A percentile compares a stretch with the other conserved stretches of the same genome.
phyloP scores from a whole-genome alignment of 2,888 invertebrate species.

The Ischnus inquisitorius region DNA sequence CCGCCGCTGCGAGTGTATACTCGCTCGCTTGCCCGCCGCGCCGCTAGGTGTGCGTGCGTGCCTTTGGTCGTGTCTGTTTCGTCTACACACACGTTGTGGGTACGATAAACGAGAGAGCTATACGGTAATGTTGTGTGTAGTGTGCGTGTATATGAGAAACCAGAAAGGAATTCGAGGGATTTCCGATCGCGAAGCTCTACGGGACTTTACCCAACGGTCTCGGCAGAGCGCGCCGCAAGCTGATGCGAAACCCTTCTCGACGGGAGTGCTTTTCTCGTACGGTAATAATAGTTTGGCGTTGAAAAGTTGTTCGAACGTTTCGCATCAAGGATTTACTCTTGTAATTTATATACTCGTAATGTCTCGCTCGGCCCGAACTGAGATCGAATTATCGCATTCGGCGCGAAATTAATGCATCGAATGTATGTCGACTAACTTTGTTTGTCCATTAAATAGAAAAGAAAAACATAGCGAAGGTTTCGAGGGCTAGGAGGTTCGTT shows the following conservation, averaged over 20 bases:
- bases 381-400: no score
- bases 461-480: no score
- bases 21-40: neutral
- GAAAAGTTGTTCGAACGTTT: no score
- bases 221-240: neutral
- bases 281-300: neutral
- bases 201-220: constrained; percentile 18
- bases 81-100: neutral
- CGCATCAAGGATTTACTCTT: no score
- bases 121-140: neutral
- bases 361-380: no score
- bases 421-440: no score
- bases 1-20: neutral
- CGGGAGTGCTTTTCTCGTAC: neutral
- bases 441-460: no score
- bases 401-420: no score
- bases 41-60: neutral
- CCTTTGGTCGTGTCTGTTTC: no score
- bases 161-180: constrained; percentile 68
- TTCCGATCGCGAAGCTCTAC: constrained; percentile 54
- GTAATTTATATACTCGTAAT: no score
- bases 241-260: neutral
- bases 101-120: no score
- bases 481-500: no score
- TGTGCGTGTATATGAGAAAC: constrained; percentile 55